Evolutionary conservation across 2,888 invertebrate species (phyloP), one percentile per base, ranked within the genome.

Genomic region (Tiphia femorata): DNA sequence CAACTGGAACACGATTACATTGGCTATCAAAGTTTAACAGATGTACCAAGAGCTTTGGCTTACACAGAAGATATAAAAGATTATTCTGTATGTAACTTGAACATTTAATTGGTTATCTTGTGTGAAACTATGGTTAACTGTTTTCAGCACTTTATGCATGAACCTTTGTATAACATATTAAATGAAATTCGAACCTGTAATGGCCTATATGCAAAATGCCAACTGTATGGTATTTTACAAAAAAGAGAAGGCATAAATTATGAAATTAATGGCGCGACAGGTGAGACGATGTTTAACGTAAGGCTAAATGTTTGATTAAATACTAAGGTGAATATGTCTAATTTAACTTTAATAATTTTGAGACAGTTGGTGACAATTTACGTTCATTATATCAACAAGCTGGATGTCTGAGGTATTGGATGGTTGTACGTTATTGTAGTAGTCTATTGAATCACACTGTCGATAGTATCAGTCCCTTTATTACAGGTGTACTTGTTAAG

Each of bases 401-500:
- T n/a, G 96, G 96, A 19, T 90, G 91, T 65, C 85, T 94, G 59
- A 88, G 95, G 6, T 92, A 94, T 84, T 96, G 96, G 96, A 91
- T 93, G 65, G 96, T 94, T 25, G 97, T 99, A 40, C 90, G 99
- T 49, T 95, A 96, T 84, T 97, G 97, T 78, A 96, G 97, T 64
- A 96, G 96, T 72, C 87, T 98, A 51, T 87, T 99, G 57, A 91
- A 91, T 83, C 98, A 98, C 84, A 93, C 96, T 51, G 98, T 98
- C 7, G 98, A 99, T 85, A 97, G 97, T 64, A 95, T 99, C 76
- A 97, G 97, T 84, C 99, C 99, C 3, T 97, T 97, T 79, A 97
- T 99, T 75, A 99, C 99, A 35, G 95, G 96, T 30, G 95, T 99
- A 66, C 88, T 99, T 42, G 99, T 99, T 35, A 94, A 97, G 84